Percentiles rank a stretch among this genome's conserved stretches.
These are phyloP conservation scores for Halcyon senegalensis DNA, from an alignment of 2,113 vertebrate species.

Conservation along the genomic window DNA sequence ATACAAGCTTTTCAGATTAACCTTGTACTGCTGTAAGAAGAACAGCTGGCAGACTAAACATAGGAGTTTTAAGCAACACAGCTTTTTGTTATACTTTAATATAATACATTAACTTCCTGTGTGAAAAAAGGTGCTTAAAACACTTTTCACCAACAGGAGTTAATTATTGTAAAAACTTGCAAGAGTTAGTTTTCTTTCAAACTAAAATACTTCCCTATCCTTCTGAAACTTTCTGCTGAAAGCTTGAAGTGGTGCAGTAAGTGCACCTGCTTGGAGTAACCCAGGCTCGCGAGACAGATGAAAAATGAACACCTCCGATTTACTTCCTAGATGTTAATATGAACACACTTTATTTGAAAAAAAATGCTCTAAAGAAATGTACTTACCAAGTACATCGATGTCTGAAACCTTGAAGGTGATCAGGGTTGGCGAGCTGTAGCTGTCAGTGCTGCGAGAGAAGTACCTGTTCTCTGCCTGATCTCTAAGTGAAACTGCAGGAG, in stretches of 20 bases:
- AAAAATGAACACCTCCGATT: not conserved
- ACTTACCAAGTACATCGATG: slow-evolving; percentile 68
- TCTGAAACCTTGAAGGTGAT: slow-evolving; percentile 20
- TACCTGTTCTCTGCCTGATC: slow-evolving; percentile 80
- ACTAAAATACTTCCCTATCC: not conserved
- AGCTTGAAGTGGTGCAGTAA: not conserved
- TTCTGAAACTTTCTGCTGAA: not conserved
- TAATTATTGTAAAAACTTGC: not conserved
- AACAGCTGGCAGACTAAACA: not conserved
- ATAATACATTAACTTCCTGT: not conserved
- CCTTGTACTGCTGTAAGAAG: not conserved
- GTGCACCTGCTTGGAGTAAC: slow-evolving; percentile 69
- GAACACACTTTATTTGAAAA: not conserved
- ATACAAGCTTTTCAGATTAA: not conserved
- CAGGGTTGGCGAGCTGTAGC: slow-evolving; percentile 28
- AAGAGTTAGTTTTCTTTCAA: not conserved
- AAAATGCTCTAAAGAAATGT: not conserved
- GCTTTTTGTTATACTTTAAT: not conserved
- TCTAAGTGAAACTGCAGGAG: slow-evolving; percentile 86
- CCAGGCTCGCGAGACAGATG: not conserved
- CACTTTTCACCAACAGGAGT: not conserved
- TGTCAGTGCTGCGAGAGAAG: slow-evolving; percentile 72
- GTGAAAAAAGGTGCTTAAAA: not conserved
- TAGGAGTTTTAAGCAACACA: not conserved
- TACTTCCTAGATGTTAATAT: accelerated